These are phyloP conservation scores for Anodontia alba DNA, from an alignment of 2,888 invertebrate genomes.

Conservation along the genomic window DNA sequence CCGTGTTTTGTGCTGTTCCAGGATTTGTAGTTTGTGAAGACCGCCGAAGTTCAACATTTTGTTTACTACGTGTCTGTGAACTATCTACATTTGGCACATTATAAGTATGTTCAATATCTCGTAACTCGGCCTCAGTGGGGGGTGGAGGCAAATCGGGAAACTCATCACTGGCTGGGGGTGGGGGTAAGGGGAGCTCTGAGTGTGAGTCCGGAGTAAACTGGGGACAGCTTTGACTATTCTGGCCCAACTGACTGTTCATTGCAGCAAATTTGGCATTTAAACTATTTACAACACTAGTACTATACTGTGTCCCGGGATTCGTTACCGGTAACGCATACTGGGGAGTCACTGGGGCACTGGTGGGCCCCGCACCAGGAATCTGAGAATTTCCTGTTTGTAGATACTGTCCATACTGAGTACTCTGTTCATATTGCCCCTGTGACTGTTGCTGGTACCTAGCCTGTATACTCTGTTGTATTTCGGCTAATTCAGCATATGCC, in stretches of 20 bases:
- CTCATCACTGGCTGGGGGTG: slow-evolving; percentile 37
- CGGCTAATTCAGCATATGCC: slow-evolving; percentile 75
- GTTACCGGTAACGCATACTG: slow-evolving; percentile 62
- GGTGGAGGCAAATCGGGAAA: slow-evolving; percentile 78
- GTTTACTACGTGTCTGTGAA: slow-evolving; percentile 38
- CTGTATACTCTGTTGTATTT: slow-evolving; percentile 77
- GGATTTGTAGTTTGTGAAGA: slow-evolving; percentile 24
- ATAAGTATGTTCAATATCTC: slow-evolving; percentile 74
- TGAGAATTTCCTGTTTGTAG: slow-evolving; percentile 8
- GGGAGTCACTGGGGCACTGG: slow-evolving; percentile 55
- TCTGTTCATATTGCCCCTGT: slow-evolving; percentile 31
- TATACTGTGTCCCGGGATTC: slow-evolving; percentile 43
- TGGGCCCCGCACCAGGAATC: background rate
- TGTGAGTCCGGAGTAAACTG: background rate
- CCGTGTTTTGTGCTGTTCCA: slow-evolving; percentile 19
- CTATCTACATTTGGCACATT: slow-evolving; percentile 66
- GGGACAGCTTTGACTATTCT: slow-evolving; percentile 34
- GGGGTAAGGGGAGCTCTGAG: slow-evolving; percentile 27
- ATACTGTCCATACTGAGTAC: slow-evolving; percentile 12
- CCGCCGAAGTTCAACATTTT: slow-evolving; percentile 26
- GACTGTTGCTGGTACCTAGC: slow-evolving; percentile 64
- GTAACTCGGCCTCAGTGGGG: slow-evolving; percentile 78
- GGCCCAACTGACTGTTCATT: slow-evolving; percentile 64
- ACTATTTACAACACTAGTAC: slow-evolving; percentile 63
- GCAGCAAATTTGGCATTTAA: slow-evolving; percentile 74